A percentile compares a stretch with the other conserved stretches of the same genome.
Conservation (phyloP, 2,888 invertebrate species). For the Trissolcus japonicus region DNA sequence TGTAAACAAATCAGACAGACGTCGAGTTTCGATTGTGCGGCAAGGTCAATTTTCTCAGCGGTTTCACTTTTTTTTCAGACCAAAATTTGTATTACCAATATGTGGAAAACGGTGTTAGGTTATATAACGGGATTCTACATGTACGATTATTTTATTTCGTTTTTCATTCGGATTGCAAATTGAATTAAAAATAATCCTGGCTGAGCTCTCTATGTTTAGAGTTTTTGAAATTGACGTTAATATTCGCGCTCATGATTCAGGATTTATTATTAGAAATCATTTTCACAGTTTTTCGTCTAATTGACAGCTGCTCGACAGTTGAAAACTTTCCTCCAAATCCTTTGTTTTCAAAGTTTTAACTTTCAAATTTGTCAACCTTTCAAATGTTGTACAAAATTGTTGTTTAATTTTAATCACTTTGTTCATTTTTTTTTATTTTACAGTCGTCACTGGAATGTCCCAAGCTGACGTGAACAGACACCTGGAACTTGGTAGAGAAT, state of each 20-base stretch:
- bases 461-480: constrained; percentile 84
- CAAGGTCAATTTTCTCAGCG: too few relatives aligned
- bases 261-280: background rate
- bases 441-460: constrained; percentile 46
- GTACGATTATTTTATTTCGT: constrained; percentile 11
- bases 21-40: too few relatives aligned
- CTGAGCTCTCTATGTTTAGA: constrained; percentile 20
- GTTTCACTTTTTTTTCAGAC: background rate
- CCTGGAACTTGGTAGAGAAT: constrained; percentile 94
- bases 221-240: constrained; percentile 1
- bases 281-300: too few relatives aligned
- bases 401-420: background rate
- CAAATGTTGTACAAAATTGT: background rate
- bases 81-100: background rate
- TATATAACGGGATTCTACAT: constrained; percentile 42
- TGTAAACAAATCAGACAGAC: too few relatives aligned
- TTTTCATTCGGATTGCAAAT: constrained; percentile 19
- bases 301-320: too few relatives aligned
- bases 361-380: background rate
- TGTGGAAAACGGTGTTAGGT: constrained; percentile 36
- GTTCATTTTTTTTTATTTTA: background rate
- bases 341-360: background rate
- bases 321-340: too few relatives aligned
- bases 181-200: constrained; percentile 35
- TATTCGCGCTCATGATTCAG: background rate